Evolutionary conservation across 2,797 vertebrate species (phyloP), one percentile per base, ranked within the genome.

Genomic region (Emys orbicularis): DNA sequence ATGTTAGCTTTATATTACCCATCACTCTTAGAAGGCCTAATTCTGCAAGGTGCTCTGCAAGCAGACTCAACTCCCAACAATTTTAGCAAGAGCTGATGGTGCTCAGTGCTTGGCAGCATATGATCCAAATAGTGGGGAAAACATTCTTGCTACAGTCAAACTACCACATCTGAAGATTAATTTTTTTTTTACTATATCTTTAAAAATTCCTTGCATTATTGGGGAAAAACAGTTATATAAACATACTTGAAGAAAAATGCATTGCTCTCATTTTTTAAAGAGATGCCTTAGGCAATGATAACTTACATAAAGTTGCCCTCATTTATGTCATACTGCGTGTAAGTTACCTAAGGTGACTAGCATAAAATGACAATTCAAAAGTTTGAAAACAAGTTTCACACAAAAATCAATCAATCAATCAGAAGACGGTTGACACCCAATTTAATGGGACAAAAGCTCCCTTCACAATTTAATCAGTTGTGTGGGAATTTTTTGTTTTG

Each of bases 271-370:
- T 96, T 96, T 82, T 96, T 96, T 90, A 21, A 90, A 56, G 72
- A 90, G 89, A 86, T 65, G 89, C 96, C 85, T 93, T 15, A 49
- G 93, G 93, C 83, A 74, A 87, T 96, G 96, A 92, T 94, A 97
- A 95, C 79, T 98, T 96, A 98, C 79, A 95, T 95, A 96, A 97
- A 96, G 84, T 96, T 95, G 79, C 90, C 91, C 41, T 57, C 23
- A 88, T 93, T 88, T 94, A 87, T 92, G 65, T 79, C 83, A 94
- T 47, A 77, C 83, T 79, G 94, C 91, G 3, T 52, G 89, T 56
- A 90, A 97, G 94, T 87, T 96, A 96, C 87, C 91, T 95, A 88
- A 84, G 94, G 85, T 94, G 96, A 96, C 49, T 1, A 83, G 37
- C 88, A 84, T 2, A 5, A 88, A 96, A 88, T 68, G 57, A 44